Conservation (phyloP, 2,113 vertebrate species). For the Rousettus leschenaultii region DNA sequence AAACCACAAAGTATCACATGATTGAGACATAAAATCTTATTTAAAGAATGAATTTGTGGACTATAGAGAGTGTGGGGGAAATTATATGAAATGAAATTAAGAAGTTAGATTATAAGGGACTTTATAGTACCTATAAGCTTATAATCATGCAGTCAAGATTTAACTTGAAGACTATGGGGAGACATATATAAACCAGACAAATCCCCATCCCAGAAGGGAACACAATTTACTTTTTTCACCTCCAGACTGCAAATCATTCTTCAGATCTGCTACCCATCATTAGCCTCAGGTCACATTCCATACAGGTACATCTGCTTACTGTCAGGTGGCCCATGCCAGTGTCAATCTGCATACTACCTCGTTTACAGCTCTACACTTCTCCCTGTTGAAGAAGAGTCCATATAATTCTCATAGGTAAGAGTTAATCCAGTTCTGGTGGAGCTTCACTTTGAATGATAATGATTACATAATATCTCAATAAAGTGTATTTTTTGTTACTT, state of each 20-base stretch:
- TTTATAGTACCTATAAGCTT: neutral
- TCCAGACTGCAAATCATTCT: neutral
- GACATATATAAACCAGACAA: neutral
- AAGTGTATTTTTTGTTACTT: slow-evolving; percentile 59
- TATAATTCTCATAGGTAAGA: slow-evolving; percentile 43
- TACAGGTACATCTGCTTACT: neutral
- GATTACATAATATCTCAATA: slow-evolving; percentile 61
- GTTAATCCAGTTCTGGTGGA: slow-evolving; percentile 61
- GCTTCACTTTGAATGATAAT: slow-evolving; percentile 71
- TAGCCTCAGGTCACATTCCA: neutral
- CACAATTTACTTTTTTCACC: neutral
- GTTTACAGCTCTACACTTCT: slow-evolving; percentile 38
- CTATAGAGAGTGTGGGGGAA: neutral
- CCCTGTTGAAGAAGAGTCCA: slow-evolving; percentile 19
- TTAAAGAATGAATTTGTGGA: neutral
- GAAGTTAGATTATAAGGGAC: neutral
- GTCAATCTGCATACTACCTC: slow-evolving; percentile 52
- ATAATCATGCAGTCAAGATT: neutral
- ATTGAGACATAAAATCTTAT: neutral
- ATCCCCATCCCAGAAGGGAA: neutral
- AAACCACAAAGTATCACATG: neutral
- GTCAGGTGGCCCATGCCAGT: neutral
- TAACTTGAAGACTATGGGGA: neutral
- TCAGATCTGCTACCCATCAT: rapidly evolving
- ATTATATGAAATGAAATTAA: neutral